phyloP scores from a whole-genome alignment of 2,797 vertebrate genomes.

The Zenarchopterus dispar region DNA sequence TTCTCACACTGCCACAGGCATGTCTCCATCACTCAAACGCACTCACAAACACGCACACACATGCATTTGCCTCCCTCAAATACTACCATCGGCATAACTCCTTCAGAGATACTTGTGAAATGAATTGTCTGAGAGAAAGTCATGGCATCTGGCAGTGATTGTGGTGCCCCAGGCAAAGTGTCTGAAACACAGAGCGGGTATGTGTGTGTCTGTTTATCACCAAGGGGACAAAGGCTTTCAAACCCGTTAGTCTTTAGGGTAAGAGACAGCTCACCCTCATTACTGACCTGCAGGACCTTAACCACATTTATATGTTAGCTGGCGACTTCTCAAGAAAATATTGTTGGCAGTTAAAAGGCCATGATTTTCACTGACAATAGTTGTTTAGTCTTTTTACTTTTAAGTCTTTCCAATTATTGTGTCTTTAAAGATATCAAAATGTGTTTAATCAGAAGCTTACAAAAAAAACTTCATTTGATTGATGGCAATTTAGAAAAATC shows the following conservation, averaged over 20 bases:
- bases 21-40: conserved; percentile 50
- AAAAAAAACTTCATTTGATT: conserved; percentile 45
- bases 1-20: conserved; percentile 62
- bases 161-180: conserved; percentile 62
- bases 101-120: conserved; percentile 80
- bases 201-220: conserved; percentile 36
- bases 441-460: conserved; percentile 28
- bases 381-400: conserved; percentile 17
- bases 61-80: conserved; percentile 65
- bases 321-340: conserved; percentile 45
- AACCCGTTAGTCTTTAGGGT: conserved; percentile 48
- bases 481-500: conserved; percentile 56
- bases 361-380: conserved; percentile 37
- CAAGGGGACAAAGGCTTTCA: conserved; percentile 56
- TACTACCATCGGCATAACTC: conserved; percentile 68
- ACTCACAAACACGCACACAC: conserved; percentile 12
- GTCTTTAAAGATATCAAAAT: conserved; percentile 24
- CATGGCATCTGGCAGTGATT: conserved; percentile 78
- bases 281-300: conserved; percentile 46
- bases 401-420: conserved; percentile 2
- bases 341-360: conserved; percentile 18
- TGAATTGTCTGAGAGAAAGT: conserved; percentile 75
- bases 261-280: conserved; percentile 55
- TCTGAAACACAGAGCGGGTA: conserved; percentile 35
- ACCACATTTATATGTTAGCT: conserved; percentile 24